Base-by-base conservation (phyloP, 1,140 invertebrate genomes). In the Geopemphigus sp. region DNA sequence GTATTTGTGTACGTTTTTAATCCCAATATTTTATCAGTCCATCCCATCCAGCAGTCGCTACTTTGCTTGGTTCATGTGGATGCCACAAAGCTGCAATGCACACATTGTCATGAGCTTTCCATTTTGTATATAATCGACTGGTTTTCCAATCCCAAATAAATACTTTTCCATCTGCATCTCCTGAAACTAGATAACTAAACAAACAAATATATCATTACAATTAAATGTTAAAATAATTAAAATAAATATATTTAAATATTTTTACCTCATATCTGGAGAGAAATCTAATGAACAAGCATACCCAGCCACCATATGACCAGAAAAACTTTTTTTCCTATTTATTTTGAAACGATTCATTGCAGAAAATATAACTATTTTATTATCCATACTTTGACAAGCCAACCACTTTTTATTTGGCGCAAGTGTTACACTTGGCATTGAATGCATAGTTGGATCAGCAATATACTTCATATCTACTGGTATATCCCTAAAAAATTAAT, bases 381-480 rank as follows among this genome's bases (percentile, higher is more conserved):
- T 99, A 87, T 99, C 98, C 94, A 99, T 97, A 81, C 94, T 96
- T 86, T 99, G 98, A 86, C 98, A 99, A 0, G 97, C 97, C 59
- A 99, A 88, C 97, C 98, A 99, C 87, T 99, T 99, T 84, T 95
- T 93, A 88, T 99, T 99, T 3, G 96, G 97, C 1, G 96, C 93
- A 19, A 93, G 88, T 0, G 95, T 95, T 0, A 99, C 96, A 1
- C 96, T 92, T 0, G 98, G 98, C 92, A 99, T 98, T 8, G 97
- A 98, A 87, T 99, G 98, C 95, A 99, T 98, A 3, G 94, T 93
- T 4, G 98, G 97, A 88, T 99, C 98, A n/a, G 98, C 97, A 83
- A 99, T 99, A 85, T 99, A 98, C 86, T 99, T 99, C 92, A 99
- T 99, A 86, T 99, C 98, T 5, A 99, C 98, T 0, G 98, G 98